Conservation (phyloP, 2,797 vertebrate species). For the Sebastes nivosus region DNA sequence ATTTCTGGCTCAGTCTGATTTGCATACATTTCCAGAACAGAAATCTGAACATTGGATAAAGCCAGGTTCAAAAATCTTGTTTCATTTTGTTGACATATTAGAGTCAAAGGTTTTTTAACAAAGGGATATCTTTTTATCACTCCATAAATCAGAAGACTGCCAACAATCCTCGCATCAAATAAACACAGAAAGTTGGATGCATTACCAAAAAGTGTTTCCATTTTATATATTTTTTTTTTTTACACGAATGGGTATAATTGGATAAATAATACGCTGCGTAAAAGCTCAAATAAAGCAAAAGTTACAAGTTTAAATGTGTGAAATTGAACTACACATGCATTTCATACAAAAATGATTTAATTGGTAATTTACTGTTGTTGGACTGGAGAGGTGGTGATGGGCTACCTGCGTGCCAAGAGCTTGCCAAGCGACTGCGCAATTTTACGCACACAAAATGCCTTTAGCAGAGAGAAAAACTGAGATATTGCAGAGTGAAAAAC, state of each 20-base stretch:
- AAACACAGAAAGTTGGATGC: not conserved
- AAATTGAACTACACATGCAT: not conserved
- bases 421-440: not conserved
- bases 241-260: not conserved
- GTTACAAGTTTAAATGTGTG: not conserved
- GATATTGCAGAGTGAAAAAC: not conserved
- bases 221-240: not conserved
- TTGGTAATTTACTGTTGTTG: not conserved
- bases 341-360: not conserved
- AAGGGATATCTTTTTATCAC: too few relatives aligned
- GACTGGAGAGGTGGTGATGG: not conserved
- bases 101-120: too few relatives aligned
- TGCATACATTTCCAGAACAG: too few relatives aligned
- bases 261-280: constrained; percentile 10
- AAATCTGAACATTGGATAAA: too few relatives aligned
- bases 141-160: too few relatives aligned
- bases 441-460: not conserved
- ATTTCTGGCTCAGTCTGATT: too few relatives aligned
- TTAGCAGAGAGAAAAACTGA: not conserved
- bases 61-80: too few relatives aligned
- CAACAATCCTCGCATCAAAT: not conserved
- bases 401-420: not conserved
- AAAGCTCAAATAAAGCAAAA: constrained; percentile 25
- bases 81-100: too few relatives aligned
- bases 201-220: not conserved